phyloP scores from a whole-genome alignment of 2,888 invertebrate species.

The Amphipoea lucens region DNA sequence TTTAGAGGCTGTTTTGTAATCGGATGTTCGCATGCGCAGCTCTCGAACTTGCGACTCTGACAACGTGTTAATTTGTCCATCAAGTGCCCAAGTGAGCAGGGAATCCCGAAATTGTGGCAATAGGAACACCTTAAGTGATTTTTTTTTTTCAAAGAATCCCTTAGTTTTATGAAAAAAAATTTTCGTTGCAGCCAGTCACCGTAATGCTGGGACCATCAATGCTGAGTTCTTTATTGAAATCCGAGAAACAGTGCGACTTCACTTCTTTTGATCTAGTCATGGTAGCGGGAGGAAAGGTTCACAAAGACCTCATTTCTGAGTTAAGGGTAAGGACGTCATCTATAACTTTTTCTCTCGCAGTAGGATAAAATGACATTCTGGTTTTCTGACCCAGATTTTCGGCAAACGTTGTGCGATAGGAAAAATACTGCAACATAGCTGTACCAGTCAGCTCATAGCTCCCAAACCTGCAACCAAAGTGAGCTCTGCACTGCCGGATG shows the following conservation, averaged over 20 bases:
- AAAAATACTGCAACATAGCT: background rate
- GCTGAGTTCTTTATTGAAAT: constrained; percentile 69
- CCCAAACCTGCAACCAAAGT: background rate
- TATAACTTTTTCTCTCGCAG: background rate
- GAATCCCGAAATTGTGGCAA: no score
- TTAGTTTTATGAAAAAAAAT: no score
- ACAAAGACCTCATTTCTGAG: constrained; percentile 68
- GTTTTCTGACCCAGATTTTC: background rate
- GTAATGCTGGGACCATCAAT: constrained; percentile 70
- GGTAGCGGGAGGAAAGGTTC: constrained; percentile 75
- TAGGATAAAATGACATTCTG: background rate
- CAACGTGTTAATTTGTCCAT: background rate
- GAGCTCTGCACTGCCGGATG: background rate
- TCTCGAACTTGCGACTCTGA: background rate
- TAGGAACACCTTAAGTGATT: background rate
- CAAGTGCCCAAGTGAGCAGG: background rate
- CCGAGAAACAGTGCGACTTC: constrained; percentile 77
- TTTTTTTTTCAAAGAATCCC: background rate
- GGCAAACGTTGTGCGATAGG: background rate
- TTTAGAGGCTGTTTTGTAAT: background rate
- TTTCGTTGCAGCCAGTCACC: constrained; percentile 75
- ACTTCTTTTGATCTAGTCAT: constrained; percentile 74
- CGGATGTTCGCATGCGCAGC: background rate
- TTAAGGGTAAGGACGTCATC: constrained; percentile 70
- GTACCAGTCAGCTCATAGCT: background rate